These are phyloP conservation scores for Sesamia inferens DNA, from an alignment of 2,888 invertebrate species.

Conservation along the genomic window DNA sequence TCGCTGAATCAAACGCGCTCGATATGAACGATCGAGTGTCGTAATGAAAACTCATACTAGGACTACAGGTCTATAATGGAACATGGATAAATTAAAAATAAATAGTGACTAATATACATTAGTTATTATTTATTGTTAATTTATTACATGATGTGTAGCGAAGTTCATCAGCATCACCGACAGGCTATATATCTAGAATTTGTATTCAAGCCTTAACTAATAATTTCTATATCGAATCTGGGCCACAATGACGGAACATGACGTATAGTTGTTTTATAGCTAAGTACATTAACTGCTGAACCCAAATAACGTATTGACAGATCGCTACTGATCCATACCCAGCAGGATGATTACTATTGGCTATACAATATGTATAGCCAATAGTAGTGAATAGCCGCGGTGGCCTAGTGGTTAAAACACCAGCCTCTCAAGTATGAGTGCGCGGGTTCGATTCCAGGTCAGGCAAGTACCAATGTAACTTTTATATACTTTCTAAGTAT, in stretches of 20 bases:
- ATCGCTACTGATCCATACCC: neutral
- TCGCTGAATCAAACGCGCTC: too few relatives aligned
- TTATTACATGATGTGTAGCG: neutral
- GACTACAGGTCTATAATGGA: conserved; percentile 3
- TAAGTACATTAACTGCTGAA: neutral
- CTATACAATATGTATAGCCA: too few relatives aligned
- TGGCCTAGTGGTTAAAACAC: too few relatives aligned
- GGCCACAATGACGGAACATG: conserved; percentile 24
- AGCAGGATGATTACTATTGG: too few relatives aligned
- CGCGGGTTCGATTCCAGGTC: too few relatives aligned
- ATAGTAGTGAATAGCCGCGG: too few relatives aligned
- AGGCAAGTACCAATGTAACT: too few relatives aligned
- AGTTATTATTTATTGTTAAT: too few relatives aligned
- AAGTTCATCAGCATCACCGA: conserved; percentile 61
- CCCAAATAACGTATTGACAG: neutral
- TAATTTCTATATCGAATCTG: conserved; percentile 13
- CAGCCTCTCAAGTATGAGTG: too few relatives aligned
- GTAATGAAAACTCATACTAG: too few relatives aligned
- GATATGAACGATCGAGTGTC: too few relatives aligned
- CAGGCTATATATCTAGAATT: conserved; percentile 60
- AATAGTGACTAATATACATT: conserved; percentile 8
- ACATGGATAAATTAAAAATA: conserved; percentile 14
- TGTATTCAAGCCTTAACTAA: conserved; percentile 47
- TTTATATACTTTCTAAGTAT: too few relatives aligned
- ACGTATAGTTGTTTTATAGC: neutral